A percentile compares a stretch with the other conserved stretches of the same genome.
Evolutionary conservation across 2,888 invertebrate species (phyloP).

Genomic region (Mythimna pallens): DNA sequence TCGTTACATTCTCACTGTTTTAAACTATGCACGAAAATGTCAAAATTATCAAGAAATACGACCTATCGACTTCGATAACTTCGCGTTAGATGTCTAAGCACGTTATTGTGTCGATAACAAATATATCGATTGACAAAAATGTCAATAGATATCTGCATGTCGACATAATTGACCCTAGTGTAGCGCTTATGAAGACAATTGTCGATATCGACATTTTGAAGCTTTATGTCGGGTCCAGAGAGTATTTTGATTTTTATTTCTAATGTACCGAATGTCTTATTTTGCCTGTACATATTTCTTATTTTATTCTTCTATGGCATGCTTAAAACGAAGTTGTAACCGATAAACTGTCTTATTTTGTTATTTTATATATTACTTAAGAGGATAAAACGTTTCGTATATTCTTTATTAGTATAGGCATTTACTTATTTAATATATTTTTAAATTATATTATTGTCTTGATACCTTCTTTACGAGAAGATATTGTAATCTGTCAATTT

Average conservation of each 20-base stretch:
- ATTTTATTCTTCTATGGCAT: neutral
- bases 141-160: slow-evolving; percentile 39
- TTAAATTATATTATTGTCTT: slow-evolving; percentile 20
- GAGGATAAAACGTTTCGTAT: slow-evolving; percentile 7
- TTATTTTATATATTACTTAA: neutral
- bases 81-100: slow-evolving; percentile 54
- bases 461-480: slow-evolving; percentile 32
- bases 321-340: neutral
- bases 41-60: slow-evolving; percentile 21
- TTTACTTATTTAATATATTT: slow-evolving; percentile 13
- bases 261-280: neutral
- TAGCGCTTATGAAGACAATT: slow-evolving; percentile 41
- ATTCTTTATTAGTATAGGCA: slow-evolving; percentile 17
- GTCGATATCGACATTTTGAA: slow-evolving; percentile 44
- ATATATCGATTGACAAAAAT: slow-evolving; percentile 29
- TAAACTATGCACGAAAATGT: neutral
- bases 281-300: neutral
- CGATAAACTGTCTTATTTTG: neutral
- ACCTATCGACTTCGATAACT: slow-evolving; percentile 57
- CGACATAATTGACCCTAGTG: slow-evolving; percentile 52
- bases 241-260: slow-evolving; percentile 10
- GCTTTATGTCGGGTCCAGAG: slow-evolving; percentile 56
- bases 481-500: slow-evolving; percentile 24
- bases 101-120: slow-evolving; percentile 54
- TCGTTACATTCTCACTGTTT: slow-evolving; percentile 25